Conservation (phyloP, 2,888 invertebrate species). For the Eugnorisma glareosa region DNA sequence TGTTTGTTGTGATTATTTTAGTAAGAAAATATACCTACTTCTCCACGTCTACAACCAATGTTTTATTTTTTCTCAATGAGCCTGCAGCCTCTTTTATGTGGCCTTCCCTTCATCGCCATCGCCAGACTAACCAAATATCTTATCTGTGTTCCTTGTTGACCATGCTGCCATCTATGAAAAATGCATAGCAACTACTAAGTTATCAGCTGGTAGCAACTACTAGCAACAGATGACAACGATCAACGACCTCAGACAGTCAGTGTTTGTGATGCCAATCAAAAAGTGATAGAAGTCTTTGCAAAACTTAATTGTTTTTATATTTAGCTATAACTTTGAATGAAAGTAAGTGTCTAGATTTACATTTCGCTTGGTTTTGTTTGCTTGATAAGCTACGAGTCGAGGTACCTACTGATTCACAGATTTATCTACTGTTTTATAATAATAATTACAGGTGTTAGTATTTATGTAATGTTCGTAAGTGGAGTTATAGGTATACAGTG, state of each 20-base stretch:
- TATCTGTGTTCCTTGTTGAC: background rate
- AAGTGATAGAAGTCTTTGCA: background rate
- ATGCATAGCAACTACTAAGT: conserved; percentile 31
- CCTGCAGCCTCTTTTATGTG: background rate
- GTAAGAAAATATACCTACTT: background rate
- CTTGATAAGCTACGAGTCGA: background rate
- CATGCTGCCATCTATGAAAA: conserved; percentile 63
- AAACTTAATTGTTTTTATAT: background rate
- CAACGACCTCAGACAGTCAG: conserved; percentile 6
- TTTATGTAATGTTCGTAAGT: background rate
- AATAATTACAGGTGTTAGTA: background rate
- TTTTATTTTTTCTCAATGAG: background rate
- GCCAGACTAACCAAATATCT: background rate
- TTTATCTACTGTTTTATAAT: too few species aligned
- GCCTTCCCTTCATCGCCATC: background rate
- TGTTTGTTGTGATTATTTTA: background rate
- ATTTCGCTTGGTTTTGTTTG: background rate
- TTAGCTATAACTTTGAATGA: background rate
- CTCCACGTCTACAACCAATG: background rate
- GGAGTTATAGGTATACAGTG: background rate
- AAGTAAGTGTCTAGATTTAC: conserved; percentile 18
- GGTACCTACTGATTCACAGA: background rate
- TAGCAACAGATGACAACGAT: conserved; percentile 1
- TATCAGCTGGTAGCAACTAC: conserved; percentile 24
- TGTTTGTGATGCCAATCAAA: conserved; percentile 26